Evolutionary conservation across 92 coral and sea anemone genomes (phyloP).

Genomic region (Hydrozoanthus gracilis): DNA sequence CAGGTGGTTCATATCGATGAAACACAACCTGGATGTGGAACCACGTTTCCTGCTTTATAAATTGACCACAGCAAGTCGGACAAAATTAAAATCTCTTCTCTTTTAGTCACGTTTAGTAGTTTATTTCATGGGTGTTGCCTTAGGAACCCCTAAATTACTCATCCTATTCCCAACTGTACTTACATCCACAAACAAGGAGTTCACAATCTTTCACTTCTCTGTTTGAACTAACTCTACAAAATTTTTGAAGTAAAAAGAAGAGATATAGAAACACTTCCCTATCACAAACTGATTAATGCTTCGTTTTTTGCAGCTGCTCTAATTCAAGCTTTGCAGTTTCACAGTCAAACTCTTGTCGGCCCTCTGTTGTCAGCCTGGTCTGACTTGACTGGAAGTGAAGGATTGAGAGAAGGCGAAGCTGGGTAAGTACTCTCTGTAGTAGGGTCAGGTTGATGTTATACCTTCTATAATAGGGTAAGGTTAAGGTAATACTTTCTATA

Average conservation of each 20-base stretch:
- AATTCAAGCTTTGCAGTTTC: slow-evolving; percentile 91
- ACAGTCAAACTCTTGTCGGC: slow-evolving; percentile 85
- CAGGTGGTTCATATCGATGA: too few relatives aligned
- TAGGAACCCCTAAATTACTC: too few relatives aligned
- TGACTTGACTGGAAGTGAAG: slow-evolving; percentile 80
- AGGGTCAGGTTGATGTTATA: neutral
- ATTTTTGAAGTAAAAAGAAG: neutral
- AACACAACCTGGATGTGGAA: too few relatives aligned
- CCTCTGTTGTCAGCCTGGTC: slow-evolving; percentile 84
- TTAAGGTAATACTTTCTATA: neutral
- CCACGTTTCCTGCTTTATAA: too few relatives aligned
- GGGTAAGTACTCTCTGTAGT: slow-evolving; percentile 38
- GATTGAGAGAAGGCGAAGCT: slow-evolving; percentile 50
- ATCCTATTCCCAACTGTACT: too few relatives aligned
- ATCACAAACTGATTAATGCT: neutral
- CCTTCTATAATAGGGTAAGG: slow-evolving; percentile 11
- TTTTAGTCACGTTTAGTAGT: too few relatives aligned
- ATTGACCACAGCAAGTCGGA: too few relatives aligned
- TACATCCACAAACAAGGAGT: too few relatives aligned
- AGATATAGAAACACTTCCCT: neutral
- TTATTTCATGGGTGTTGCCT: too few relatives aligned
- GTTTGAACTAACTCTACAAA: neutral
- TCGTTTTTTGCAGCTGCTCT: slow-evolving; percentile 66
- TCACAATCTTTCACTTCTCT: too few relatives aligned
- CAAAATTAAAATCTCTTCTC: too few relatives aligned